Conservation (phyloP, 2,113 vertebrate genomes). For the Epinephelus moara region DNA sequence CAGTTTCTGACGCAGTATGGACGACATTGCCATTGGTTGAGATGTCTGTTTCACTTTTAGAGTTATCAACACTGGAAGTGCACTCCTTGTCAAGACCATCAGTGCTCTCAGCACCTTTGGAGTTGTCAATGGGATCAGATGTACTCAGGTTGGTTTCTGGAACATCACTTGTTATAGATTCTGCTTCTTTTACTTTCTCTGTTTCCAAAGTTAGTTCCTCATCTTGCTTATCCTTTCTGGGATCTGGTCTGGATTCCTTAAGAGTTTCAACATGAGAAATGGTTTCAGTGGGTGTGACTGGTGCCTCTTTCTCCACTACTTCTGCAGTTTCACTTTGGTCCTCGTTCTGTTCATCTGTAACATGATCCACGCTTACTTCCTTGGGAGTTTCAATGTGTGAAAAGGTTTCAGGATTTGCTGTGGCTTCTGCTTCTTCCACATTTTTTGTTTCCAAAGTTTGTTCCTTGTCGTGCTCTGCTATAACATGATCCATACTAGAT, state of each 20-base stretch:
- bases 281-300: not conserved
- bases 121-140: not conserved
- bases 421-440: not conserved
- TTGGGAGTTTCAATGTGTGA: not conserved
- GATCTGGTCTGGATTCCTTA: not conserved
- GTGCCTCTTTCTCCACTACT: not conserved
- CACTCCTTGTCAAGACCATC: not conserved
- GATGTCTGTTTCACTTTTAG: not conserved
- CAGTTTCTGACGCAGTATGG: not conserved
- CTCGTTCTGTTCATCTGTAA: not conserved
- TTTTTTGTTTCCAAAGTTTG: not conserved
- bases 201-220: not conserved
- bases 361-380: constrained; percentile 19
- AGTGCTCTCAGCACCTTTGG: not conserved
- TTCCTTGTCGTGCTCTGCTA: not conserved
- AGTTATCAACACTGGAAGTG: not conserved
- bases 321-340: constrained; percentile 4
- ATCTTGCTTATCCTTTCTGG: not conserved
- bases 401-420: not conserved
- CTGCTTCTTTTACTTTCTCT: not conserved
- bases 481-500: constrained; percentile 2
- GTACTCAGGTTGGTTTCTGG: not conserved
- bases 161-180: not conserved
- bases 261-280: not conserved
- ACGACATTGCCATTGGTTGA: not conserved